phyloP scores from a whole-genome alignment of 1,140 invertebrate genomes.

The Babylonia areolata region DNA sequence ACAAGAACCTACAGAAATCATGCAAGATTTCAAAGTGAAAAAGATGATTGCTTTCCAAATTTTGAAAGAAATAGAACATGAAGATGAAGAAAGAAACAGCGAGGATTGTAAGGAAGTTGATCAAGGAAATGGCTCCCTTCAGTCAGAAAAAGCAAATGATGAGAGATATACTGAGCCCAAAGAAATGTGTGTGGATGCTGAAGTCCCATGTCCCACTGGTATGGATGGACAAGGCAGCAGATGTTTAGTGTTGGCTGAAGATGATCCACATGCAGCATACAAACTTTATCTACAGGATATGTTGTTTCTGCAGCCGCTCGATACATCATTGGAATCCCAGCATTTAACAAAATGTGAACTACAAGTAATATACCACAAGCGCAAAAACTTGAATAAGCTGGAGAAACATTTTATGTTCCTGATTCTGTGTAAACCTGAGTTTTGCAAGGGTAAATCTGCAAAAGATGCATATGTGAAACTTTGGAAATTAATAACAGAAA shows the following conservation, averaged over 20 bases:
- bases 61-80: background rate
- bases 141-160: background rate
- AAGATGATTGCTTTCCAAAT: background rate
- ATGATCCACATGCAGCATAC: background rate
- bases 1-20: background rate
- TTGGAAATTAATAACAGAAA: background rate
- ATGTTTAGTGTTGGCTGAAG: background rate
- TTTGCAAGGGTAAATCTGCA: background rate
- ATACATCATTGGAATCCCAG: background rate
- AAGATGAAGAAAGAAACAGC: background rate
- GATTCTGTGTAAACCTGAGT: conserved; percentile 8
- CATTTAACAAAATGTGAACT: background rate
- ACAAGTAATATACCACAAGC: background rate
- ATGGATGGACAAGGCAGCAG: too few relatives aligned
- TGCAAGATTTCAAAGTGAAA: background rate
- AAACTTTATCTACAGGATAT: background rate
- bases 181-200: too few relatives aligned
- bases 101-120: background rate
- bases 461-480: background rate
- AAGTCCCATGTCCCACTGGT: too few relatives aligned
- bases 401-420: background rate
- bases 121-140: background rate
- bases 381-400: conserved; percentile 4
- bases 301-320: background rate
- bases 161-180: background rate